These are phyloP conservation scores for Strigamia crassipes DNA, from an alignment of 2,888 invertebrate genomes.

Conservation along the genomic window DNA sequence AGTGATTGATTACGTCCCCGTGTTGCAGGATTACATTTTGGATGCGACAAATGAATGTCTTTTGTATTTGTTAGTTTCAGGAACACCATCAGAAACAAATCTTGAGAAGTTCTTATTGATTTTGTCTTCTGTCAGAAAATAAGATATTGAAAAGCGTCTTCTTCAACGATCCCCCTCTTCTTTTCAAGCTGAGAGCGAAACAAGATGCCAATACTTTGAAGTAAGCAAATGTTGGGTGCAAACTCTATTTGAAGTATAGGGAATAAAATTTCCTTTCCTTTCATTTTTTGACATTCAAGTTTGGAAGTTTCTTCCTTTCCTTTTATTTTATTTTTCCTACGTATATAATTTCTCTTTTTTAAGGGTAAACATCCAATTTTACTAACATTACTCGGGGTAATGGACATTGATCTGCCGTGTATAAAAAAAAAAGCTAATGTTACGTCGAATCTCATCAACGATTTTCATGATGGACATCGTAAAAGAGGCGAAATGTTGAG, in stretches of 20 bases:
- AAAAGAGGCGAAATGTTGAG: constrained; percentile 14
- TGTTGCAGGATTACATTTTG: not conserved
- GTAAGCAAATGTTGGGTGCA: constrained; percentile 16
- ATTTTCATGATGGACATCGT: not conserved
- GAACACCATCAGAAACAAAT: constrained; percentile 11
- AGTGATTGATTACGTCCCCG: too few species aligned
- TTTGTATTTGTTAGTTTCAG: constrained; percentile 1
- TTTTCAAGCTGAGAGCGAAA: constrained; percentile 1
- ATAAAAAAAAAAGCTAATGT: not conserved
- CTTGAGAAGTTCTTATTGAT: constrained; percentile 6
- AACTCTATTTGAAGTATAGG: not conserved
- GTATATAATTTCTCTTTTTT: not conserved
- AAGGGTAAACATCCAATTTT: not conserved
- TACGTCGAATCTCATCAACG: constrained; percentile 11
- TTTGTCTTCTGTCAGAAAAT: constrained; percentile 21
- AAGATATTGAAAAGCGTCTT: constrained; percentile 21
- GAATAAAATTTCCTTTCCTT: not conserved
- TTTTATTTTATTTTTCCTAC: not conserved
- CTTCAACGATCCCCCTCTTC: constrained; percentile 4
- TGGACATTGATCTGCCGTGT: not conserved
- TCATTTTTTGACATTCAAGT: not conserved
- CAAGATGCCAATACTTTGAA: constrained; percentile 21
- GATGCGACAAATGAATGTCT: not conserved
- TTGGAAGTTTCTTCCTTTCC: not conserved
- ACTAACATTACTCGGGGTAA: not conserved